These are phyloP conservation scores for Epinotia ramella DNA, from an alignment of 2,888 invertebrate species.

Conservation along the genomic window DNA sequence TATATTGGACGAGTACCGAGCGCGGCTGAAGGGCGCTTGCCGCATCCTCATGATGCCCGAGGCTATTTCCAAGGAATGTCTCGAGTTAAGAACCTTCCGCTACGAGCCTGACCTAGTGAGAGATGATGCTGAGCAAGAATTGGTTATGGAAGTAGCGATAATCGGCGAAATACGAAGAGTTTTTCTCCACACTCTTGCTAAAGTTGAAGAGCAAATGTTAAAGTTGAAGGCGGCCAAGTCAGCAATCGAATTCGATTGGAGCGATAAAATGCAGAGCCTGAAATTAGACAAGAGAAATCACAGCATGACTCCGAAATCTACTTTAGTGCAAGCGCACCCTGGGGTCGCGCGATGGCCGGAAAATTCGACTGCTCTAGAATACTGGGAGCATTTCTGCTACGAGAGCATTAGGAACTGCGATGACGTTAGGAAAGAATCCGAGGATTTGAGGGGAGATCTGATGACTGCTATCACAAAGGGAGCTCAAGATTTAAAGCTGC, in stretches of 20 bases:
- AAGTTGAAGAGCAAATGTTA: conserved; percentile 89
- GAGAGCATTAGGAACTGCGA: conserved; percentile 92
- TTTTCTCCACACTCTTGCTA: conserved; percentile 86
- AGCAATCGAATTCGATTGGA: conserved; percentile 94
- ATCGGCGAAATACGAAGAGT: conserved; percentile 88
- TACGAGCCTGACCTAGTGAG: conserved; percentile 91
- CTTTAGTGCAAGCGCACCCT: conserved; percentile 89
- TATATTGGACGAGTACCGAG: conserved; percentile 86
- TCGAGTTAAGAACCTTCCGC: conserved; percentile 88
- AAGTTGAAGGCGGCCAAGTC: conserved; percentile 92
- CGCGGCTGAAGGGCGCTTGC: conserved; percentile 87
- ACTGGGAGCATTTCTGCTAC: conserved; percentile 93
- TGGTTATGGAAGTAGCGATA: conserved; percentile 91
- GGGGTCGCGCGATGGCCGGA: conserved; percentile 93
- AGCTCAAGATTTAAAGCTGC: conserved; percentile 92
- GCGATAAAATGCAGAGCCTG: conserved; percentile 92
- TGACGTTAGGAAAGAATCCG: conserved; percentile 89
- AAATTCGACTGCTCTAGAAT: conserved; percentile 87
- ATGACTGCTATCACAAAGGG: conserved; percentile 91
- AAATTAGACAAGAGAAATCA: conserved; percentile 89
- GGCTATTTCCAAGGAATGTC: conserved; percentile 89
- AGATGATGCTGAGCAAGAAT: conserved; percentile 92
- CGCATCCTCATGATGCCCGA: conserved; percentile 89
- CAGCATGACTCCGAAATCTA: conserved; percentile 87
- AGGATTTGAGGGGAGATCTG: conserved; percentile 87